A percentile compares a stretch with the other conserved stretches of the same genome.
Conservation (phyloP, 2,888 invertebrate genomes). For the Perizoma flavofasciatum region DNA sequence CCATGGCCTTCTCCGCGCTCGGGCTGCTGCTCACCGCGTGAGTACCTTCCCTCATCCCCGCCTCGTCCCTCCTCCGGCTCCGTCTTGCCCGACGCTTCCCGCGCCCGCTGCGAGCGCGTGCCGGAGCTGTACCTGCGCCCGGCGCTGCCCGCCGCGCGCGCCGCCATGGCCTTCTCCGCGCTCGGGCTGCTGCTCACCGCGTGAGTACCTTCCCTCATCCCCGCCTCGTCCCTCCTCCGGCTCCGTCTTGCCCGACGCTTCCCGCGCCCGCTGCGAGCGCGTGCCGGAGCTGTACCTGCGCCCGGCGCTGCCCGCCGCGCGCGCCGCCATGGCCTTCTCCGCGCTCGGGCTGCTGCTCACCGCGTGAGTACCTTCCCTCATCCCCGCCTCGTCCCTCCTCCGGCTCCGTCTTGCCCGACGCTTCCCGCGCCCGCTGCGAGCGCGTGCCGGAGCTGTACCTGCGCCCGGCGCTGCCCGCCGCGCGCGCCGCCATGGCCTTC, state of each 20-base stretch:
- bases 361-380: constrained; percentile 63
- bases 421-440: constrained; percentile 87
- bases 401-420: constrained; percentile 91
- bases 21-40: constrained; percentile 91
- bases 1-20: constrained; percentile 93
- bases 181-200: constrained; percentile 92
- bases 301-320: constrained; percentile 93
- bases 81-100: constrained; percentile 90
- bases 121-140: constrained; percentile 92
- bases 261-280: constrained; percentile 88
- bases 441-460: constrained; percentile 92
- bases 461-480: constrained; percentile 92
- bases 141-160: constrained; percentile 94
- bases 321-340: constrained; percentile 95
- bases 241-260: constrained; percentile 90
- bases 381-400: too few relatives aligned
- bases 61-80: too few relatives aligned
- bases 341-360: constrained; percentile 92
- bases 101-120: constrained; percentile 88
- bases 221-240: too few relatives aligned
- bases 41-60: constrained; percentile 42
- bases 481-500: constrained; percentile 95
- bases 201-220: constrained; percentile 55
- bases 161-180: constrained; percentile 94
- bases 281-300: constrained; percentile 92